phyloP scores from a whole-genome alignment of 2,113 vertebrate genomes.

The Columba janthina region DNA sequence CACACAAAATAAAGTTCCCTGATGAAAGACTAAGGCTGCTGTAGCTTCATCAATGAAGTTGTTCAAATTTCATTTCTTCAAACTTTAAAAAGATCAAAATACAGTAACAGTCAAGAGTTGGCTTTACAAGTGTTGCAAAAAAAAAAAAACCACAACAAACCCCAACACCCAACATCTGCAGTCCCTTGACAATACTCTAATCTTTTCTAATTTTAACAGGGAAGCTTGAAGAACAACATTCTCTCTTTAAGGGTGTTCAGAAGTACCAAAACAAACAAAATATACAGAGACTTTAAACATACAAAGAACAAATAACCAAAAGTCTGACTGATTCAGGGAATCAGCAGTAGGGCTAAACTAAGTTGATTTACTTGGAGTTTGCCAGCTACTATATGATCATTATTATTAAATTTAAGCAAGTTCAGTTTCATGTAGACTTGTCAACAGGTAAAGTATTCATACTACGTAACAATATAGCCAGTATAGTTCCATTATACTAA shows the following conservation, averaged over 20 bases:
- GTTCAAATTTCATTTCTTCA: not conserved
- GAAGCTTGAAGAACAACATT: not conserved
- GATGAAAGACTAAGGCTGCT: not conserved
- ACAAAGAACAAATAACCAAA: not conserved
- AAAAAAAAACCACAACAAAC: not conserved
- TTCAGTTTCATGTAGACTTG: not conserved
- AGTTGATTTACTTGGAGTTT: not conserved
- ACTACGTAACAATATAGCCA: not conserved
- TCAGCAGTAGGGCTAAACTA: not conserved
- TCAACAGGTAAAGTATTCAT: not conserved
- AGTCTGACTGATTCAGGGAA: not conserved
- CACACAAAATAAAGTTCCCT: not conserved
- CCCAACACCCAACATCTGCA: accelerated
- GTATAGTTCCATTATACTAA: not conserved
- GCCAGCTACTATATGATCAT: not conserved
- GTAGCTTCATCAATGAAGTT: not conserved
- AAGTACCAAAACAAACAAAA: not conserved
- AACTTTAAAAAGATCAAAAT: not conserved
- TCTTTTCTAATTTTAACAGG: not conserved
- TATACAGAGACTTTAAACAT: not conserved
- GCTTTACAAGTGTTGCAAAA: not conserved
- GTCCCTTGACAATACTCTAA: not conserved
- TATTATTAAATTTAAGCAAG: not conserved
- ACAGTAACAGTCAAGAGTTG: not conserved
- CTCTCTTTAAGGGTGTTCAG: not conserved